Evolutionary conservation across 2,113 vertebrate genomes (phyloP), one percentile per base, ranked within the genome.

Genomic region (Labeo catla): DNA sequence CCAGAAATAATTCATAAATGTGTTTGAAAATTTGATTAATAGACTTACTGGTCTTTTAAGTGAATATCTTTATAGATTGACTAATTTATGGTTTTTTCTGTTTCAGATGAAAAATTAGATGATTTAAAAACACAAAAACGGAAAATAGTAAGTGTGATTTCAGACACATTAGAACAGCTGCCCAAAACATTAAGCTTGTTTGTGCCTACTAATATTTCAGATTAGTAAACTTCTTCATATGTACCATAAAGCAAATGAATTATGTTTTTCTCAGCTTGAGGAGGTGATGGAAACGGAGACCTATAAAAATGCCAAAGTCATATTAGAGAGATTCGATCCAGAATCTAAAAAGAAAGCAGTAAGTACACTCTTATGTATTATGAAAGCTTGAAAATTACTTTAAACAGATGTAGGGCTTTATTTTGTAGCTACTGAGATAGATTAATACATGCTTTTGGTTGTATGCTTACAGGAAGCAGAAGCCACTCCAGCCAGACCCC

Each of bases 271-370:
- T 10, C 87, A 99, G 98, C 96, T 99, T 91, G 98, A 99, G 90
- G 97, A 99, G 90, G 98, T 99, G 87, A 99, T 99, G 98, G 98
- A 99, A 93, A 99, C 96, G 2, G 98, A 99, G 94, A 99, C 97
- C 0, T 99, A 99, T 88, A 99, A 99, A 93, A 97, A 95, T 19
- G 98, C 98, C 86, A 99, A 99, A 92, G 91, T 98, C 92, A 99
- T 99, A 89, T 95, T 99, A 90, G 98, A 99, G 92, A 96, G 97
- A 57, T 99, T 99, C 90, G 97, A 99, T 94, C 96, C 97, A 43
- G 97, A 97, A 12, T 95, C 97, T 16, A 97, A 96, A 92, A 98
- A 93, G 91, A 93, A 95, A 94, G 95, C 95, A 92, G 98, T 99
- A 93, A 93, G 94, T 92, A 8, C 43, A 63, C 19, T 77, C 1